Evolutionary conservation across 2,113 vertebrate species (phyloP).

Genomic region (Elephantulus edwardii): DNA sequence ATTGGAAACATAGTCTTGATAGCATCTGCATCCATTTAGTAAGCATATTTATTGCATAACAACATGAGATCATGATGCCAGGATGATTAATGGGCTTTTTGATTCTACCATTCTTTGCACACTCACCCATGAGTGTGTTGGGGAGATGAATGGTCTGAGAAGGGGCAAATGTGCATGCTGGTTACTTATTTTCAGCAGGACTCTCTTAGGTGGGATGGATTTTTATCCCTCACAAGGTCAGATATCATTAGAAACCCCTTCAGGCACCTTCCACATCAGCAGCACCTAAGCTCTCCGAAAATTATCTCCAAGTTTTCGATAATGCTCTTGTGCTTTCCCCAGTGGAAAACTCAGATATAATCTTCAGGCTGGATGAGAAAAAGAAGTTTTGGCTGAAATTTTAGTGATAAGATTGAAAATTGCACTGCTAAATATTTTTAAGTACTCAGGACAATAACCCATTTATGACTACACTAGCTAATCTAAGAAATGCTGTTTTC

Average conservation of each 20-base stretch:
- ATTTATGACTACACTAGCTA: neutral
- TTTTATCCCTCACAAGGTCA: neutral
- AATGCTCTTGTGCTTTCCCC: neutral
- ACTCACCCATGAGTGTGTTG: constrained; percentile 46
- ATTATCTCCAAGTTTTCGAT: constrained; percentile 42
- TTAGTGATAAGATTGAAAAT: constrained; percentile 44
- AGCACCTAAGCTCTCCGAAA: constrained; percentile 42
- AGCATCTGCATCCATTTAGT: constrained; percentile 70
- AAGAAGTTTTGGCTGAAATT: constrained; percentile 11
- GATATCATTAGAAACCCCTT: neutral
- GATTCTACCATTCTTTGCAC: constrained; percentile 49
- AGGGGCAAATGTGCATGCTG: neutral
- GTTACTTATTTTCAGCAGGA: neutral
- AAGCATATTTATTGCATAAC: constrained; percentile 67
- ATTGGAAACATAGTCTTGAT: neutral
- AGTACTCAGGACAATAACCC: neutral
- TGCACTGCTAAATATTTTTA: neutral
- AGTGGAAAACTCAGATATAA: neutral
- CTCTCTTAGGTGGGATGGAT: neutral
- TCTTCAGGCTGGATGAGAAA: neutral
- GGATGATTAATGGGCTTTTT: constrained; percentile 68
- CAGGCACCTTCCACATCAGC: neutral
- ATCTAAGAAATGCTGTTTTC: neutral
- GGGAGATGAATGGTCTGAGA: constrained; percentile 62
- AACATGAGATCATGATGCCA: constrained; percentile 68